A percentile compares a stretch with the other conserved stretches of the same genome.
phyloP scores from a whole-genome alignment of 1,140 invertebrate genomes.

The Rhopalosiphum padi region DNA sequence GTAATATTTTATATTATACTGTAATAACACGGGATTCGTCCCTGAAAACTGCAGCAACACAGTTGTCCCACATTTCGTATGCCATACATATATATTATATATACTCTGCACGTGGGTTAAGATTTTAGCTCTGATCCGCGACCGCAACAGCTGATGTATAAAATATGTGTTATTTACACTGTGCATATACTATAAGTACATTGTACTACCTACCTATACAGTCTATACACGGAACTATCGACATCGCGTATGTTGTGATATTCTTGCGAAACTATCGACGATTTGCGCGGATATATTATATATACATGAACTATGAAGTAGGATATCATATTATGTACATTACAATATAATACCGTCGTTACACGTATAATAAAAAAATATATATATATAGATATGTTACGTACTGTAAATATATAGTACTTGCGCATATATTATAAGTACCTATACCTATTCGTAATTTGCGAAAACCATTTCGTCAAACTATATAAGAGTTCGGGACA shows the following conservation, averaged over 20 bases:
- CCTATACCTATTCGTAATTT: neutral
- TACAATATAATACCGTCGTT: neutral
- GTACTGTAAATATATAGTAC: neutral
- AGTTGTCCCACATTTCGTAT: neutral
- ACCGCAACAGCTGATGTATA: neutral
- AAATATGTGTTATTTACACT: neutral
- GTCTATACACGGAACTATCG: neutral
- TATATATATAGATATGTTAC: too few relatives aligned
- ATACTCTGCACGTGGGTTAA: neutral
- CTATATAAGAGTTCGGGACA: neutral
- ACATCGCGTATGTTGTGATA: neutral
- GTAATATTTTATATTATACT: neutral
- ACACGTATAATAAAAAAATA: neutral
- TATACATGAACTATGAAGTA: neutral
- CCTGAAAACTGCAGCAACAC: neutral
- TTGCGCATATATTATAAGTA: neutral
- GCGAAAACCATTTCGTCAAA: neutral
- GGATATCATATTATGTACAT: neutral
- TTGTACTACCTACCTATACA: neutral
- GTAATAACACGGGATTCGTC: neutral
- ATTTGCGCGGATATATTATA: neutral
- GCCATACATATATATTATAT: too few relatives aligned
- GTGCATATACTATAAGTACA: neutral
- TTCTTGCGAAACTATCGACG: neutral
- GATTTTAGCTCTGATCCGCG: neutral